A percentile compares a stretch with the other conserved stretches of the same genome.
Evolutionary conservation across 2,888 invertebrate genomes (phyloP).

Genomic region (Drepanosiphum platanoidis): DNA sequence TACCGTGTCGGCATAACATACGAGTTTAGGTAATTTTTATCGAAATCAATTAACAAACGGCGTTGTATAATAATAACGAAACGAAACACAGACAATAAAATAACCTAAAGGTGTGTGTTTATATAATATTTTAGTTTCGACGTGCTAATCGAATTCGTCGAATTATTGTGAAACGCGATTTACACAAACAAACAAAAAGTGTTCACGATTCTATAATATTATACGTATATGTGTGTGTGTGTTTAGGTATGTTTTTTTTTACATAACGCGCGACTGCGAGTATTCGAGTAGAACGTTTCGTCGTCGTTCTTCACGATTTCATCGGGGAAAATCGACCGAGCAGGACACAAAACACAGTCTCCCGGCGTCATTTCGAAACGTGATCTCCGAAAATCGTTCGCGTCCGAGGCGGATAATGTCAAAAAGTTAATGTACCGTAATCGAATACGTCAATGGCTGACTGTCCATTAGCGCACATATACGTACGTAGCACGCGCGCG

Average conservation of each 20-base stretch:
- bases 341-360: background rate
- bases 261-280: too few relatives aligned
- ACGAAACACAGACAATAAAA: background rate
- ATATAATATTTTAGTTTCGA: background rate
- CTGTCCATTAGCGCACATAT: constrained; percentile 50
- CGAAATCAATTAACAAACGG: background rate
- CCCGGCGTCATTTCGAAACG: constrained; percentile 37
- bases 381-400: constrained; percentile 45
- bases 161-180: background rate
- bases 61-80: background rate
- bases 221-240: background rate
- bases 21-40: too few relatives aligned
- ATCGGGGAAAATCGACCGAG: background rate
- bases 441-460: constrained; percentile 56
- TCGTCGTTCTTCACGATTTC: background rate
- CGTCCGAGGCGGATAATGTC: constrained; percentile 48
- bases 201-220: background rate
- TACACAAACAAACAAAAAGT: background rate
- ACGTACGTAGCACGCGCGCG: background rate
- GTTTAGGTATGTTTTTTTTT: too few relatives aligned
- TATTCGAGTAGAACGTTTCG: background rate
- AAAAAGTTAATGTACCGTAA: constrained; percentile 61
- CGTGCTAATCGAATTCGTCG: background rate
- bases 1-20: too few relatives aligned
- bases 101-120: background rate